A percentile compares a stretch with the other conserved stretches of the same genome.
These are phyloP conservation scores for Pongo abelii DNA, from an alignment of 2,113 vertebrate species.

Conservation along the genomic window DNA sequence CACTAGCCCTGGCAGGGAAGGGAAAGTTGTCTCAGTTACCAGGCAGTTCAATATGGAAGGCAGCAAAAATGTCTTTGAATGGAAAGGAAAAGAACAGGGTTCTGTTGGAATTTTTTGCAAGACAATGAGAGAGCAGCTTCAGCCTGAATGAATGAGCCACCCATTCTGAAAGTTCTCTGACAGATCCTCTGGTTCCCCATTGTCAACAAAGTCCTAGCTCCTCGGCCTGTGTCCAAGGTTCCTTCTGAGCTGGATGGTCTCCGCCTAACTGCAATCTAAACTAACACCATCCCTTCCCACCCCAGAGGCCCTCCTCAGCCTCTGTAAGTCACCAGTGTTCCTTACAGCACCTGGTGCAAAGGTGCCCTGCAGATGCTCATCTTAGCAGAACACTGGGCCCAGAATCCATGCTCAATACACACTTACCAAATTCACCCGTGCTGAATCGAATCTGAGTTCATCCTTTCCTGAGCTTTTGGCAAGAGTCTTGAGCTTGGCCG, in stretches of 20 bases:
- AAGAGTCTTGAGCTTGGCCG: not conserved
- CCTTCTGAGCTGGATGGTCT: not conserved
- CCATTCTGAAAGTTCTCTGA: constrained; percentile 59
- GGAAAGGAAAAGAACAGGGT: constrained; percentile 10
- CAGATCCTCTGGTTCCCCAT: not conserved
- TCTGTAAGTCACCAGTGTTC: fast-evolving
- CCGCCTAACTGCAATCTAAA: not conserved
- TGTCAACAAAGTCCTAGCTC: not conserved
- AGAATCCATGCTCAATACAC: not conserved
- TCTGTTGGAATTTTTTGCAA: not conserved
- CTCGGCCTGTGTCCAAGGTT: not conserved
- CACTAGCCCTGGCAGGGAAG: not conserved
- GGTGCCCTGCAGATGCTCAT: fast-evolving
- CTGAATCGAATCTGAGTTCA: not conserved
- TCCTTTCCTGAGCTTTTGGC: not conserved
- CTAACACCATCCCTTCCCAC: too few species aligned
- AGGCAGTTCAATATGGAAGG: not conserved
- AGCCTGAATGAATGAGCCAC: constrained; percentile 30
- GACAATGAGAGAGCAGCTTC: not conserved
- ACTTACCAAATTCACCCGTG: not conserved
- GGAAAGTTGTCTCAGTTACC: not conserved
- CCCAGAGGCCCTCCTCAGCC: not conserved
- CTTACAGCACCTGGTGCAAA: not conserved
- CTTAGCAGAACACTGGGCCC: not conserved
- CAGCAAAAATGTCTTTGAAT: constrained; percentile 36